These are phyloP conservation scores for Paraescarpia echinospica DNA, from an alignment of 1,140 invertebrate species.

Conservation along the genomic window DNA sequence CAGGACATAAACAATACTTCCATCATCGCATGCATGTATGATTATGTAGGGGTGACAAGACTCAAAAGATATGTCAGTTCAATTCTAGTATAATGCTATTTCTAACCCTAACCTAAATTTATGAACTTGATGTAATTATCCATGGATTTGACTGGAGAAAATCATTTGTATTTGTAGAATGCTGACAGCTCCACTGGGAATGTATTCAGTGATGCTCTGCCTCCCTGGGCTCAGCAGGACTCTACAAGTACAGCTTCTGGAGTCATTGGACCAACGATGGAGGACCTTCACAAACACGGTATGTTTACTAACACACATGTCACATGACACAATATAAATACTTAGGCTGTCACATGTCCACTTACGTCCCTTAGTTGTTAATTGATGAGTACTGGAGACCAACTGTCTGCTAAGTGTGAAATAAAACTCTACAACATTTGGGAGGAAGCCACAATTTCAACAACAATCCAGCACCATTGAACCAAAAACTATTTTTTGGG, in stretches of 20 bases:
- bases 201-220: not conserved
- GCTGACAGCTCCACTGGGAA: conserved; percentile 9
- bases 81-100: not conserved
- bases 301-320: not conserved
- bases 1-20: too few relatives aligned
- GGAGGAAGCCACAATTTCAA: too few relatives aligned
- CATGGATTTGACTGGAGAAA: not conserved
- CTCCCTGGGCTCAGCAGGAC: conserved; percentile 1
- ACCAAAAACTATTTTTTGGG: too few relatives aligned
- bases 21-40: too few relatives aligned
- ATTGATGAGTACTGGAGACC: not conserved
- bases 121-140: not conserved
- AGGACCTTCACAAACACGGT: conserved; percentile 17
- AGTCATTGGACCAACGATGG: conserved; percentile 14
- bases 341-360: not conserved
- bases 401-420: not conserved
- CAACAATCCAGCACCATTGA: too few relatives aligned
- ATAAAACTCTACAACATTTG: too few relatives aligned
- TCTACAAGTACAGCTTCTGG: not conserved
- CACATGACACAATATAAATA: not conserved
- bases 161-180: not conserved
- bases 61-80: not conserved
- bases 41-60: not conserved
- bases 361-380: not conserved
- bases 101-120: not conserved